phyloP scores from a whole-genome alignment of 2,113 vertebrate species.

The Otus sunia region DNA sequence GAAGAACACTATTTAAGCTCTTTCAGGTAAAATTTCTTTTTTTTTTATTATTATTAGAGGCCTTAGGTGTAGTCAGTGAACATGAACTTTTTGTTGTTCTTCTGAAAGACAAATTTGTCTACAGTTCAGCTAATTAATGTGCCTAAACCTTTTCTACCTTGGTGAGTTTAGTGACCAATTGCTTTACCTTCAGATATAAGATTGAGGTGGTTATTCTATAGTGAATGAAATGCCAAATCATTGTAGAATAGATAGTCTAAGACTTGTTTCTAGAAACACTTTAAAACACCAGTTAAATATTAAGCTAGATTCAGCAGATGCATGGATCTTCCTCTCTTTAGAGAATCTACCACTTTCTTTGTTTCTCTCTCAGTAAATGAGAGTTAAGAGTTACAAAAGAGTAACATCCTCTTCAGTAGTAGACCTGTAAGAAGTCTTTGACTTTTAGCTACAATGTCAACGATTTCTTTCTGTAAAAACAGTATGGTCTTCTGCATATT shows the following conservation, averaged over 20 bases:
- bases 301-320: not conserved
- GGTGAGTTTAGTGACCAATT: not conserved
- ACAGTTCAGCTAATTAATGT: not conserved
- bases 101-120: not conserved
- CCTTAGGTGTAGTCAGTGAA: not conserved
- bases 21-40: slow-evolving; percentile 84
- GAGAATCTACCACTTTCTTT: not conserved
- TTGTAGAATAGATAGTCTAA: not conserved
- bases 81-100: not conserved
- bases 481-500: not conserved
- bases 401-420: not conserved
- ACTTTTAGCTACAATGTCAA: not conserved
- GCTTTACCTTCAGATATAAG: not conserved
- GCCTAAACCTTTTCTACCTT: not conserved
- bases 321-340: not conserved
- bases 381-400: not conserved
- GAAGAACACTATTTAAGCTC: slow-evolving; percentile 95
- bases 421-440: not conserved
- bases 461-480: not conserved
- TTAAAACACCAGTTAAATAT: not conserved
- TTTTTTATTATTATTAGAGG: not conserved
- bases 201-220: not conserved
- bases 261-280: not conserved
- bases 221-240: not conserved
- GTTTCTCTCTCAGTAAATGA: not conserved